Conservation (phyloP, 1,140 invertebrate genomes). For the Drosophila azteca region DNA sequence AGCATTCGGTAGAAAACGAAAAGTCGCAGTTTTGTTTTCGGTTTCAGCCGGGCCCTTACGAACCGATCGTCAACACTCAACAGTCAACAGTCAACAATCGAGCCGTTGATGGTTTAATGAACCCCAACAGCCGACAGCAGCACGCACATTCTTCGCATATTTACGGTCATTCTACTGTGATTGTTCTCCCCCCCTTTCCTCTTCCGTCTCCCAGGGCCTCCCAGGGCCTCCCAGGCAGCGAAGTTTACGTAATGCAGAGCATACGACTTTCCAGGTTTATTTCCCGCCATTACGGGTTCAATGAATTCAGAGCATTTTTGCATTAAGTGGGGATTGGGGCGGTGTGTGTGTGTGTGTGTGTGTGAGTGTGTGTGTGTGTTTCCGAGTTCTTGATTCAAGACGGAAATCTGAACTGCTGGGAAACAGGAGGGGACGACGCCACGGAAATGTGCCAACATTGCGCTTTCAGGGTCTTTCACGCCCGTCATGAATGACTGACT, state of each 20-base stretch:
- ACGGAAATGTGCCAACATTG: conserved; percentile 20
- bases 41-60: conserved; percentile 58
- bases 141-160: conserved; percentile 69
- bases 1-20: conserved; percentile 40
- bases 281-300: conserved; percentile 50
- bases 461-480: conserved; percentile 56
- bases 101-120: conserved; percentile 55
- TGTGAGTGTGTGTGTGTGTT: conserved; percentile 1
- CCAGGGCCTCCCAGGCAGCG: neutral
- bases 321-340: conserved; percentile 13
- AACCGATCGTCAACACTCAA: conserved; percentile 1
- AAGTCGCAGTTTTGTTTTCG: conserved; percentile 72
- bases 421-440: neutral
- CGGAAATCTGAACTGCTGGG: neutral
- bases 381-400: conserved; percentile 3
- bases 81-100: conserved; percentile 14
- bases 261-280: conserved; percentile 27
- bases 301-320: conserved; percentile 69
- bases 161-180: conserved; percentile 20
- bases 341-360: conserved; percentile 3
- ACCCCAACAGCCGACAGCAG: conserved; percentile 17
- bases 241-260: conserved; percentile 56
- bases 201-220: neutral
- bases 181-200: conserved; percentile 8
- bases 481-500: conserved; percentile 63